Evolutionary conservation across 1,140 invertebrate genomes (phyloP), one percentile per base, ranked within the genome.

Genomic region (Eurosta solidaginis): DNA sequence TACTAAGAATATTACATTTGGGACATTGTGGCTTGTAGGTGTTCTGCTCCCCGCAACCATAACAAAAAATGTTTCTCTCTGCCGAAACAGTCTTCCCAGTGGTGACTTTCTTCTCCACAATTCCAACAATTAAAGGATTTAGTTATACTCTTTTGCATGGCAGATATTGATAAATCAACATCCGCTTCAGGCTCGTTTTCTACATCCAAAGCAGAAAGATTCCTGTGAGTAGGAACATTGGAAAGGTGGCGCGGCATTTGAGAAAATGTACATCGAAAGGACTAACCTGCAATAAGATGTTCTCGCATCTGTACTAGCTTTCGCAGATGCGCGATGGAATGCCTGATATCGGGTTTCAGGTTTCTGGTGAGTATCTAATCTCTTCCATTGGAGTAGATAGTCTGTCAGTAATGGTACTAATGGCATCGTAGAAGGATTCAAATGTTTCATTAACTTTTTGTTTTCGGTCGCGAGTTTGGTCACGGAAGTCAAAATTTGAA

Each of bases 1-100:
- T 6, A 6, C 12, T 6, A 44, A 6, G 22, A 14, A 27, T 33
- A 14, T 68, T 25, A 27, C 17, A n/a, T n/a, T n/a, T n/a, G n/a
- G n/a, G n/a, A n/a, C 59, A 68, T 42, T 42, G 42, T 74, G 73
- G 73, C 22, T 74, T 74, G 36, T 74, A 74, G 7, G 36, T 3
- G 20, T 74, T 74, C 6, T 4, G 17, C 20, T 74, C 42, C 7
- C 73, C 73, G 25, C 73, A 74, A 44, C 73, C 73, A 44, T 77
- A 77, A 29, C 76, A 77, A 68, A 78, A 78, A 27, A 78, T 49
- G 47, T 29, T 47, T 14, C 77, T 44, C 9, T 78, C 77, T 7
- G 40, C 9, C 17, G n/a, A 78, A 17, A 45, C 77, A 78, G 14
- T 47, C 44, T 4, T 78, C 40, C 54, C 63, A 78, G 49, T 40